Base-by-base conservation (phyloP, 2,797 vertebrate genomes). In the Zenarchopterus dispar region DNA sequence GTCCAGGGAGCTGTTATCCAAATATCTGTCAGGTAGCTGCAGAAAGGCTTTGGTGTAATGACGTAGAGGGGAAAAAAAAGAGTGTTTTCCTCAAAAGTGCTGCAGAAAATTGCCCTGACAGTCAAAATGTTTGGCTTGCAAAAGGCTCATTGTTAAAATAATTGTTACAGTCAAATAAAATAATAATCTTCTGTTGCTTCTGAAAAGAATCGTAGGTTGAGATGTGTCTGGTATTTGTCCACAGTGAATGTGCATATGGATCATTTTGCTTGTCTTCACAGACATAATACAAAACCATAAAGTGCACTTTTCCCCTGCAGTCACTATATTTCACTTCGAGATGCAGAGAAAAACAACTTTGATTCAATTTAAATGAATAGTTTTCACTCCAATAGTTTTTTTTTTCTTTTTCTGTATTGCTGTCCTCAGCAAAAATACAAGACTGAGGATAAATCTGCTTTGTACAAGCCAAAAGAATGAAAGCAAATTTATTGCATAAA, bases 161-260 rank as follows among this genome's bases (percentile, higher is more conserved):
- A 89, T 89, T 89, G 78, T 67, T 65, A 55, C 73, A 81, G 87
- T 91, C 78, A 84, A 84, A 89, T 79, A 52, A 72, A 83, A 82
- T 73, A 67, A 82, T 75, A 15, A 16, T 47, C 62, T 70, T 80
- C 11, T 84, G 67, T 80, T 70, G 73, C 59, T 57, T 55, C 13
- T 15, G 80, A 85, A 80, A 82, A 73, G 73, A 62, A 19, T 26
- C 6, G 33, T 44, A 74, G 84, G 89, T 88, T 84, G 74, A 85
- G 86, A 79, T 75, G 68, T 58, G 75, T 85, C 67, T 10, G 73
- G 76, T 58, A 39, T 13, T 49, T 59, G 66, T 83, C 62, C 65
- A 67, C 78, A 82, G 77, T 85, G 76, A 81, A 87, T 89, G 83
- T 82, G 80, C 24, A 41, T 71, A 18, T 56, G 78, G 81, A 74